phyloP scores from a whole-genome alignment of 2,113 vertebrate species.

The Nanger granti region DNA sequence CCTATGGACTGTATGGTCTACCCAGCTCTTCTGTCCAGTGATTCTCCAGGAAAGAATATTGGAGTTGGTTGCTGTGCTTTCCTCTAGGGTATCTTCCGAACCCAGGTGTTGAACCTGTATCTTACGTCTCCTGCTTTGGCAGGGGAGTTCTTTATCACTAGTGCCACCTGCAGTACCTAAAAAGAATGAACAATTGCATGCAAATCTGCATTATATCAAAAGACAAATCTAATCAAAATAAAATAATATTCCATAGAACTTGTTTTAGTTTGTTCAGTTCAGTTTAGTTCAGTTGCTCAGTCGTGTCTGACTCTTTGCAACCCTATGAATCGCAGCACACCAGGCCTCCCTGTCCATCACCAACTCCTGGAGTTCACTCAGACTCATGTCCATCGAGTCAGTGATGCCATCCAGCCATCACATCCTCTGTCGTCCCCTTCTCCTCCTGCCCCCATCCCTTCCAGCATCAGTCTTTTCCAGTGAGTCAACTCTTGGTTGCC shows the following conservation, averaged over 20 bases:
- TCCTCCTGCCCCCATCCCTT: too few relatives aligned
- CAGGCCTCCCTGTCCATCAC: too few relatives aligned
- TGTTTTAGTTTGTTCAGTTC: background rate
- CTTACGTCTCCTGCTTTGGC: background rate
- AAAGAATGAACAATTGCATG: background rate
- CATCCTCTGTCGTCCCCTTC: too few relatives aligned
- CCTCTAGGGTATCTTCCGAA: background rate
- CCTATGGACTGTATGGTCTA: background rate
- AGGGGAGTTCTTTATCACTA: background rate
- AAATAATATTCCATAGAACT: background rate
- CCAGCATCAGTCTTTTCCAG: too few relatives aligned
- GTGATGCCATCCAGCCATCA: too few relatives aligned
- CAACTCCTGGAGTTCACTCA: too few relatives aligned
- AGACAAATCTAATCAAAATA: background rate
- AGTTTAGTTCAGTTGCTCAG: too few relatives aligned
- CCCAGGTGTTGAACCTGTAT: background rate
- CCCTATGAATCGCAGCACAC: accelerated
- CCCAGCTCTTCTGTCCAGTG: background rate
- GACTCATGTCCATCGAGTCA: too few relatives aligned
- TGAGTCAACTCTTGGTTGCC: too few relatives aligned
- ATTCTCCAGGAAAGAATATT: background rate
- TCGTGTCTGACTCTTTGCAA: too few relatives aligned
- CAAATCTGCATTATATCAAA: background rate
- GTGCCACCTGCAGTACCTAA: background rate
- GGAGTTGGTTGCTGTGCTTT: background rate